Conservation (phyloP, 2,113 vertebrate genomes). For the Tragelaphus strepsiceros region DNA sequence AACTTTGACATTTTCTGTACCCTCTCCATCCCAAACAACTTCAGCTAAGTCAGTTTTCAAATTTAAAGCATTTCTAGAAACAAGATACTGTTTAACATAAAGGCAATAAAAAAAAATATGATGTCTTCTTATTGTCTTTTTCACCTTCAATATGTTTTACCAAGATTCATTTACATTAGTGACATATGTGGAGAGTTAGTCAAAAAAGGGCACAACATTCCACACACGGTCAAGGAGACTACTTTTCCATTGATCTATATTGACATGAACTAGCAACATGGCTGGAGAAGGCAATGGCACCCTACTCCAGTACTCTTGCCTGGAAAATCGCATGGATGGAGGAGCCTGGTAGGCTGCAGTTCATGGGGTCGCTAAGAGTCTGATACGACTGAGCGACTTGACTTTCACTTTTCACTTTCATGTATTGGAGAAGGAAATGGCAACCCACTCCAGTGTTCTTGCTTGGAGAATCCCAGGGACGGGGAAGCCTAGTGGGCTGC, state of each 20-base stretch:
- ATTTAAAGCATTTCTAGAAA: slow-evolving; percentile 38
- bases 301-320: no score
- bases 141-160: neutral
- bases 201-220: neutral
- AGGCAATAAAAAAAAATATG: slow-evolving; percentile 20
- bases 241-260: neutral
- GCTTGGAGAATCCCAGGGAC: no score
- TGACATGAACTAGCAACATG: neutral
- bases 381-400: no score
- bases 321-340: no score
- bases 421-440: no score
- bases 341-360: no score
- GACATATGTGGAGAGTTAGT: neutral
- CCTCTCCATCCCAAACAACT: neutral
- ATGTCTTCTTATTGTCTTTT: slow-evolving; percentile 4
- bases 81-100: neutral
- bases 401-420: no score
- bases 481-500: no score
- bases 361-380: no score
- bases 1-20: slow-evolving; percentile 54
- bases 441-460: no score
- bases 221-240: neutral
- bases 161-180: slow-evolving; percentile 11
- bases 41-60: neutral
- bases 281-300: neutral